Evolutionary conservation across 2,888 invertebrate species (phyloP).

Genomic region (Perdita meconis): DNA sequence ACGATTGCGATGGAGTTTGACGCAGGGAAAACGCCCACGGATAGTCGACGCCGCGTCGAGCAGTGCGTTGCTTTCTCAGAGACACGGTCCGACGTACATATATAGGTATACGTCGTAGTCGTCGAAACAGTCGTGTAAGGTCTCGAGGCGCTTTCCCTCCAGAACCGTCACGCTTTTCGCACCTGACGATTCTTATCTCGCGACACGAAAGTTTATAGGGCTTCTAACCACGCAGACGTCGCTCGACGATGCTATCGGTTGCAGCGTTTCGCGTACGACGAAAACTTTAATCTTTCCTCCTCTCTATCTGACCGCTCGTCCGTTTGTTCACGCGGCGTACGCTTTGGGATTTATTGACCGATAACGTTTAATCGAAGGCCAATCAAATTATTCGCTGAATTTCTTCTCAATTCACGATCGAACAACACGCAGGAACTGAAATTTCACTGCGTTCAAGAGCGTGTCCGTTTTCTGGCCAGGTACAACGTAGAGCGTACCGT

Average conservation of each 20-base stretch:
- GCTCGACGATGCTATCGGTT: slow-evolving; percentile 74
- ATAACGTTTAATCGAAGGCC: slow-evolving; percentile 22
- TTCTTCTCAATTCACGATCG: neutral
- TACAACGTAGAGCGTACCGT: no score
- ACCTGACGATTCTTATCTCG: slow-evolving; percentile 80
- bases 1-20: slow-evolving; percentile 31
- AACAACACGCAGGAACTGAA: no score
- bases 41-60: slow-evolving; percentile 22
- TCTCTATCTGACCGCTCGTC: slow-evolving; percentile 41
- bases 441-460: no score
- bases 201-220: slow-evolving; percentile 78
- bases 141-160: slow-evolving; percentile 81
- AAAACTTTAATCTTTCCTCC: slow-evolving; percentile 67
- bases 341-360: slow-evolving; percentile 37
- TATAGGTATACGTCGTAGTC: no score
- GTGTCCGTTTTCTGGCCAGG: no score
- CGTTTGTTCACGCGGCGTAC: slow-evolving; percentile 7
- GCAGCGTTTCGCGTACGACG: slow-evolving; percentile 70
- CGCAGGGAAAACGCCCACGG: slow-evolving; percentile 50
- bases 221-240: slow-evolving; percentile 70
- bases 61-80: slow-evolving; percentile 55
- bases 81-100: slow-evolving; percentile 52
- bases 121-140: slow-evolving; percentile 61
- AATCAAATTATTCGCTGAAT: neutral
- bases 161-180: slow-evolving; percentile 84